Evolutionary conservation across 1,140 invertebrate species (phyloP).

Genomic region (Nasonia vitripennis): DNA sequence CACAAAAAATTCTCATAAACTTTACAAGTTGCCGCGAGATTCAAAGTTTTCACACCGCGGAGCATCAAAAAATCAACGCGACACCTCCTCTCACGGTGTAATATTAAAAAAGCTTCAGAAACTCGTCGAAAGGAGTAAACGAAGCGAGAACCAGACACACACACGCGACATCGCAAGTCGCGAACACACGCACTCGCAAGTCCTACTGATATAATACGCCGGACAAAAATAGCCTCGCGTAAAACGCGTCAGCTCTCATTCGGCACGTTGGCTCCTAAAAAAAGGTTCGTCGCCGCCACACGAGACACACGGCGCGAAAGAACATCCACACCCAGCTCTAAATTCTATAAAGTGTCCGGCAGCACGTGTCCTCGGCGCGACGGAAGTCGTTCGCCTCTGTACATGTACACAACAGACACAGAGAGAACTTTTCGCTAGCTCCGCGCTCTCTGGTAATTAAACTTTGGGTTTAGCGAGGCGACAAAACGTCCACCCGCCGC

Average conservation of each 20-base stretch:
- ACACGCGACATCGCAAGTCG: too few relatives aligned
- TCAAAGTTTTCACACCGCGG: too few relatives aligned
- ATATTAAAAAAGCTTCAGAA: neutral
- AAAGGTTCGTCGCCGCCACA: neutral
- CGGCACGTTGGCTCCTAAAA: neutral
- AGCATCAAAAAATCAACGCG: too few relatives aligned
- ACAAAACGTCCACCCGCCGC: slow-evolving; percentile 53
- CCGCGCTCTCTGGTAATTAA: slow-evolving; percentile 55
- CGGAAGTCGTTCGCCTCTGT: slow-evolving; percentile 38
- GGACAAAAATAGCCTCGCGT: neutral
- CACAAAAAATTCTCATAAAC: too few relatives aligned
- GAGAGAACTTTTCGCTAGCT: slow-evolving; percentile 37
- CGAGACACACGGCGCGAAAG: neutral
- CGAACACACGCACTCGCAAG: neutral
- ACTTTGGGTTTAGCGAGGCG: slow-evolving; percentile 57
- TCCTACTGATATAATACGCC: too few relatives aligned
- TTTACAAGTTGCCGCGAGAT: too few relatives aligned
- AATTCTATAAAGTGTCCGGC: slow-evolving; percentile 26
- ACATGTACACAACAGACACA: slow-evolving; percentile 24
- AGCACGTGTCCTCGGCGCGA: slow-evolving; percentile 25
- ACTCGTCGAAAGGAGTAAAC: neutral
- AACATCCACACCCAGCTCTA: neutral
- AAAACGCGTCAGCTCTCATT: neutral
- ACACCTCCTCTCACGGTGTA: too few relatives aligned
- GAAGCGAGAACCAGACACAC: neutral